Evolutionary conservation across 2,797 vertebrate genomes (phyloP).

Genomic region (Paratrypauchen microcephalus): DNA sequence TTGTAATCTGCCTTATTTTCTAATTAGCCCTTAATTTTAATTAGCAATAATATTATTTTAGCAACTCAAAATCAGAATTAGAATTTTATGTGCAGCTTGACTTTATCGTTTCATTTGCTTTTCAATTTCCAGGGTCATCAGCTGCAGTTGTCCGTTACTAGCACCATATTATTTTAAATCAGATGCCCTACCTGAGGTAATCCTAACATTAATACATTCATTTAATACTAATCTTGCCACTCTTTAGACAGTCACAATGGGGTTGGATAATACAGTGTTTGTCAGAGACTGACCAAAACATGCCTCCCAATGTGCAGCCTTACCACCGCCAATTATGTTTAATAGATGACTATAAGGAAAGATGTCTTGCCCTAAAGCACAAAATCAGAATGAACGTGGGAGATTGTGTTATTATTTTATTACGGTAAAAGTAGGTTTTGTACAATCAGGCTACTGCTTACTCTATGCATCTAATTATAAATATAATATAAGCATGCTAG

Average conservation of each 20-base stretch:
- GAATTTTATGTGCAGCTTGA: neutral
- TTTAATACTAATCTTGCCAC: neutral
- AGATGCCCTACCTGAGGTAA: neutral
- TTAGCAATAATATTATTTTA: conserved; percentile 7
- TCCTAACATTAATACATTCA: neutral
- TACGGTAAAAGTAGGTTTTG: no score
- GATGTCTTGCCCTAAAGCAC: neutral
- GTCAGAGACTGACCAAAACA: neutral
- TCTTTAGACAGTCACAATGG: neutral
- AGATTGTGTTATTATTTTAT: neutral
- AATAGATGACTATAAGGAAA: neutral
- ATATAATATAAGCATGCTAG: no score
- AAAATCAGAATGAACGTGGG: neutral
- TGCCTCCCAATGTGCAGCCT: neutral
- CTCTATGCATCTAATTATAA: no score
- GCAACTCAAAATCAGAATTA: conserved; percentile 2
- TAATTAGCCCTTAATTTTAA: conserved; percentile 9
- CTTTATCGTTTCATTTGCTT: neutral
- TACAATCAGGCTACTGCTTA: no score
- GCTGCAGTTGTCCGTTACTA: neutral
- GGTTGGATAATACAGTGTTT: no score
- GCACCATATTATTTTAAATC: neutral
- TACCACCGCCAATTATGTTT: no score
- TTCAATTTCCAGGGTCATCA: neutral
- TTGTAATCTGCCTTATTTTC: conserved; percentile 3